Evolutionary conservation across 2,888 invertebrate species (phyloP), one percentile per base, ranked within the genome.

Genomic region (Elmis aenea): DNA sequence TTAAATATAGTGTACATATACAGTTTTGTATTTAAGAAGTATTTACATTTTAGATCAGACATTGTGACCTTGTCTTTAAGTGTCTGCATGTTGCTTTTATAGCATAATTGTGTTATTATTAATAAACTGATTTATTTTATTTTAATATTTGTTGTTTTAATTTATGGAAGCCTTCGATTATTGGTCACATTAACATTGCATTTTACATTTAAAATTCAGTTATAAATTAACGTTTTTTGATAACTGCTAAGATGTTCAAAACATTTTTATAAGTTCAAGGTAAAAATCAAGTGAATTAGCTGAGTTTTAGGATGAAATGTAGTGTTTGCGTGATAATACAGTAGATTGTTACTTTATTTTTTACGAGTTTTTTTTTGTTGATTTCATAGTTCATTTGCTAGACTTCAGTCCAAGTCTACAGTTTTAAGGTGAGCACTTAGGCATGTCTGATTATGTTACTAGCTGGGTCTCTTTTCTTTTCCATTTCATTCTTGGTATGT

Each of bases 101-200:
- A 45, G 42, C 46, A 45, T 46, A 45, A 33, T n/a, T 40, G 37
- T 50, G 40, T 33, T 35, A 40, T 44, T 77, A 45, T 75, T 75
- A 61, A 75, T 77, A 55, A 76, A 73, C 76, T 75, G 55, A 67
- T 69, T 65, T 44, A 41, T 34, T 37, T 23, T 42, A 27, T 42
- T 33, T 25, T 28, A 31, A 32, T 30, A 23, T 33, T 33, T 35
- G 13, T 33, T 36, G 39, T 39, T 26, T 42, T 31, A 29, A 32
- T 26, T 32, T 12, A 27, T 28, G 11, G 11, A 12, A 6, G 5
- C 18, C 25, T 25, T 27, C 31, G 16, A 30, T 29, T 21, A 6
- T 32, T 33, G n/a, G n/a, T n/a, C n/a, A n/a, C n/a, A n/a, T n/a
- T n/a, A 45, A 40, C 48, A 45, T 22, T 41, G 44, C 50, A 48